Base-by-base conservation (phyloP, 2,888 invertebrate species). In the Hypomecis punctinalis region DNA sequence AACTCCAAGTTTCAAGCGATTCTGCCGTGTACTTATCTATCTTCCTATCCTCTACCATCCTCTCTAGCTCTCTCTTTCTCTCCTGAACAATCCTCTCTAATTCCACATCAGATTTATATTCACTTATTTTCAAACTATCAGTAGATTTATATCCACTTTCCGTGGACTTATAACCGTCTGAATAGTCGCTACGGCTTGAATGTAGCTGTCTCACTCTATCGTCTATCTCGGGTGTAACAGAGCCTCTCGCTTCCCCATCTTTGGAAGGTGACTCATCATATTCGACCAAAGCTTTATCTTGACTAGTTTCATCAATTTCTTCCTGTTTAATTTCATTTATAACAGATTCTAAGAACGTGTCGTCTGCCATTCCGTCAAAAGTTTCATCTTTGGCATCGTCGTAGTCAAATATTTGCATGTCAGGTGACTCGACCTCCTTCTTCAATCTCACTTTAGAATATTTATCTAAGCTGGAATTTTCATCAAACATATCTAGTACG, bases 321-420 rank as follows among this genome's bases (percentile, higher is more conserved):
- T 90, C 91, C 56, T 89, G 86, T 65, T 91, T 91, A 6, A 93
- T 91, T 70, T 93, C 93, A 66, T 90, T 91, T 48, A 93, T 91
- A 1, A 93, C 86, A 0, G 92, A 90, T 73, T 93, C 93, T 45
- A 93, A 74, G 67, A 93, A 93, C 0, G 81, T 88, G 48, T 92
- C 93, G 39, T 92, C 91, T 1, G 82, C 85, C 43, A 86, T 73
- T 5, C 81, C 86, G 33, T 90, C 90, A 5, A 81, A 76, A 0
- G 86, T 82, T 0, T 71, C 69, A 57, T 87, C 88, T 68, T 86
- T 88, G 2, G 76, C 76, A n/a, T 82, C 81, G 5, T 61, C 63
- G 37, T 79, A 82, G 43, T 87, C 85, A 23, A 81, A 81, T 0
- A 78, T 49, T 52, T 80, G 83, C 43, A 80, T 73, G 11, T 80